A percentile compares a stretch with the other conserved stretches of the same genome.
Evolutionary conservation across 1,140 invertebrate genomes (phyloP).

Genomic region (Drosophila miranda): DNA sequence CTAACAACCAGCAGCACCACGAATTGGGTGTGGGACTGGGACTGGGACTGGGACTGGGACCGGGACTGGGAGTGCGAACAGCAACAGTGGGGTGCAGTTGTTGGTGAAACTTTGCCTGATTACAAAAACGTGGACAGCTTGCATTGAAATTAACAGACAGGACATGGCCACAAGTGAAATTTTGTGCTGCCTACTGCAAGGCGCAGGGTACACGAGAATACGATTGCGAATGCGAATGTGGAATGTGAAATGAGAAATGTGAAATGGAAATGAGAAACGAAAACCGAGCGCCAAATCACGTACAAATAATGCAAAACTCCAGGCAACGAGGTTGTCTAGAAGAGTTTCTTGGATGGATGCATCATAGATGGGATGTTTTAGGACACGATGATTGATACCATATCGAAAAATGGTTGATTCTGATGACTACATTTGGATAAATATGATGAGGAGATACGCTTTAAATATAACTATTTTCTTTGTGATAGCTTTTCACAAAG

Average conservation of each 20-base stretch:
- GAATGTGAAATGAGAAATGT: background rate
- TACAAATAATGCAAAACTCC: conserved; percentile 51
- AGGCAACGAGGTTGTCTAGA: conserved; percentile 7
- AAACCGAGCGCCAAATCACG: conserved; percentile 51
- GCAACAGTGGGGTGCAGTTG: conserved; percentile 61
- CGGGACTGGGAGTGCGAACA: conserved; percentile 7
- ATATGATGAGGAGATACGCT: too few species aligned
- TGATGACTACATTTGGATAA: too few species aligned
- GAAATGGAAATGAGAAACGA: conserved; percentile 6
- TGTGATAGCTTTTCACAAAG: background rate
- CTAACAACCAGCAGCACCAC: conserved; percentile 26
- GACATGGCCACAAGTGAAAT: conserved; percentile 72
- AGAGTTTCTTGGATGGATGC: background rate
- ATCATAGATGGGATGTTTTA: background rate
- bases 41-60: conserved; percentile 6
- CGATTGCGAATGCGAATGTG: too few species aligned
- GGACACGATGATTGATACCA: background rate
- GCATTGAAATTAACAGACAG: conserved; percentile 74
- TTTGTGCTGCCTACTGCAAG: conserved; percentile 56
- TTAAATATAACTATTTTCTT: background rate
- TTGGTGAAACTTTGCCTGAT: conserved; percentile 75
- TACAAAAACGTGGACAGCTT: conserved; percentile 75
- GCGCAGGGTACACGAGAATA: conserved; percentile 18
- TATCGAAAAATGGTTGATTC: too few species aligned
- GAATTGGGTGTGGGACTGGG: conserved; percentile 7